Evolutionary conservation across 2,113 vertebrate species (phyloP).

Genomic region (Aptenodytes patagonicus): DNA sequence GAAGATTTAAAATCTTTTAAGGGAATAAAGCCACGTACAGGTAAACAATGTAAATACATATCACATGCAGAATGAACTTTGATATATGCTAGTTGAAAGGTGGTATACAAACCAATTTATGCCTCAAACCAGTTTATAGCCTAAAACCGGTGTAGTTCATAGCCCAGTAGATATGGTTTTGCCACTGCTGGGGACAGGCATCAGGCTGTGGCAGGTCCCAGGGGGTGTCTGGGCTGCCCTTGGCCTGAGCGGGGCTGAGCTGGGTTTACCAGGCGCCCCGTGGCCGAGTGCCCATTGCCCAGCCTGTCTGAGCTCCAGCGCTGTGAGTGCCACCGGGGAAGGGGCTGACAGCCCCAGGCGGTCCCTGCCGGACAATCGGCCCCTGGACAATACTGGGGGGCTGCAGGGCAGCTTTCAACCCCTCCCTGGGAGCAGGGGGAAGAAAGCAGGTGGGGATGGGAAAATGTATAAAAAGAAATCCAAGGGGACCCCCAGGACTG

Average conservation of each 20-base stretch:
- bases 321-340: fast-evolving
- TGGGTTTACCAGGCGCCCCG: fast-evolving
- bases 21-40: not conserved
- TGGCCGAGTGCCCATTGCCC: not conserved
- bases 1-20: not conserved
- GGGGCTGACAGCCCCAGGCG: not conserved
- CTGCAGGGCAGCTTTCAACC: not conserved
- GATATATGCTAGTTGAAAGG: not conserved
- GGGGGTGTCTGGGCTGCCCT: not conserved
- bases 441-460: not conserved
- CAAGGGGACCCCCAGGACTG: not conserved
- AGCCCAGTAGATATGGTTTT: not conserved
- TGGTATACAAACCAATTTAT: not conserved
- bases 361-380: fast-evolving
- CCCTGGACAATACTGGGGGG: too few relatives aligned
- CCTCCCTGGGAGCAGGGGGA: not conserved
- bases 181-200: fast-evolving
- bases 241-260: not conserved
- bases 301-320: not conserved
- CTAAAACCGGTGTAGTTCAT: not conserved
- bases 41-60: not conserved
- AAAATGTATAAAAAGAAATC: not conserved
- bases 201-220: fast-evolving
- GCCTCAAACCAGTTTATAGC: not conserved
- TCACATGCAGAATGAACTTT: not conserved